These are phyloP conservation scores for Chrysolophus pictus DNA, from an alignment of 2,797 vertebrate species.

Conservation along the genomic window DNA sequence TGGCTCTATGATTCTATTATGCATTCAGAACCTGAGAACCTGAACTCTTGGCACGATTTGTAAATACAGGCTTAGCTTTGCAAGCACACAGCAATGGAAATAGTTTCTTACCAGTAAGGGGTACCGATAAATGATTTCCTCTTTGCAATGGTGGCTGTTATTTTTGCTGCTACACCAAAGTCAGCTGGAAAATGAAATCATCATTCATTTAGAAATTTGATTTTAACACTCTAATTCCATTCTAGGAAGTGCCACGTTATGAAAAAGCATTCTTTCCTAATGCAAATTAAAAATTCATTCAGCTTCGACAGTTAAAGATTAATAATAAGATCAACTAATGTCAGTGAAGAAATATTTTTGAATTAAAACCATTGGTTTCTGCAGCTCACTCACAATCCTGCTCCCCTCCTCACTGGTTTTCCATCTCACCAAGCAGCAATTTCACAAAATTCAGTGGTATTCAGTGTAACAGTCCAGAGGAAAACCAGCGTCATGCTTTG, in stretches of 20 bases:
- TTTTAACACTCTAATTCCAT: background rate
- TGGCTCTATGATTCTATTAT: no score
- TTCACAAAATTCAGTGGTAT: background rate
- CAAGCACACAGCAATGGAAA: background rate
- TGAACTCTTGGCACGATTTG: background rate
- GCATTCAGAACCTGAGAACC: background rate
- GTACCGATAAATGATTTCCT: constrained; percentile 99
- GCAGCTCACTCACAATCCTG: background rate
- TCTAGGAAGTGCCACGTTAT: background rate
- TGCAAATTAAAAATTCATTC: background rate
- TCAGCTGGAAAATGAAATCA: constrained; percentile 85
- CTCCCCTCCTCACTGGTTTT: background rate
- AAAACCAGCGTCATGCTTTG: background rate
- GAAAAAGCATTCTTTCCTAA: background rate
- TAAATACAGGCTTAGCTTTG: background rate
- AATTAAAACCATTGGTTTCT: background rate
- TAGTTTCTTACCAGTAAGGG: constrained; percentile 91
- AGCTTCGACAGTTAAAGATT: background rate
- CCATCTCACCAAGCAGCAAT: background rate
- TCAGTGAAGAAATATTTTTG: background rate
- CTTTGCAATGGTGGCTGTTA: constrained; percentile 98
- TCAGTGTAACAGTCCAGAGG: background rate
- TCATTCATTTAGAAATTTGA: constrained; percentile 3
- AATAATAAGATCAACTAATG: background rate
- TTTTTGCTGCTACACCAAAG: constrained; percentile 98